Conservation (phyloP, 2,888 invertebrate species). For the Drosophila parthenogenetica region DNA sequence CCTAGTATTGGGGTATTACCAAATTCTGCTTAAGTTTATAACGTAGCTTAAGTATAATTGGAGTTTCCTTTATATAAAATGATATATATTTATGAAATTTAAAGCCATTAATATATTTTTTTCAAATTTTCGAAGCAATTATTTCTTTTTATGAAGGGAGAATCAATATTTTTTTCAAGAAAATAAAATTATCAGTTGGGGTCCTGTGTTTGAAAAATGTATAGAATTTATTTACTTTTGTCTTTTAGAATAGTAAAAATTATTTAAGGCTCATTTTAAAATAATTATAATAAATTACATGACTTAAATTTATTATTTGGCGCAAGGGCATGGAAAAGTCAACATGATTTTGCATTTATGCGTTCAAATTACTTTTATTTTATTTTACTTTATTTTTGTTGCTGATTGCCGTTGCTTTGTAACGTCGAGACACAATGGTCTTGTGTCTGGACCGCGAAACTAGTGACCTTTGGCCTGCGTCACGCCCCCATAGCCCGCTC, state of each 20-base stretch:
- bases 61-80: not conserved
- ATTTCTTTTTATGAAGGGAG: too few species aligned
- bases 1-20: conserved; percentile 27
- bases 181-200: too few species aligned
- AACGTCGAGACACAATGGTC: conserved; percentile 20
- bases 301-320: not conserved
- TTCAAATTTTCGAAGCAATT: too few species aligned
- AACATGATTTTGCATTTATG: conserved; percentile 16
- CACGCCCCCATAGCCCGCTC: not conserved
- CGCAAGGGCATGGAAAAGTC: conserved; percentile 27
- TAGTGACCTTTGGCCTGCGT: conserved; percentile 19
- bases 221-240: too few species aligned
- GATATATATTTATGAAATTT: not conserved
- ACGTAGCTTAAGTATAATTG: conserved; percentile 13
- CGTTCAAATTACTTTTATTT: conserved; percentile 15
- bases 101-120: too few species aligned
- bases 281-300: not conserved
- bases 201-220: too few species aligned
- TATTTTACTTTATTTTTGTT: conserved; percentile 10
- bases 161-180: too few species aligned
- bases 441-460: conserved; percentile 38
- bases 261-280: too few species aligned
- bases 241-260: too few species aligned
- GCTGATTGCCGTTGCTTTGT: conserved; percentile 10
- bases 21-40: conserved; percentile 39